Base-by-base conservation (phyloP, 2,113 vertebrate species). In the Poicephalus gulielmi region DNA sequence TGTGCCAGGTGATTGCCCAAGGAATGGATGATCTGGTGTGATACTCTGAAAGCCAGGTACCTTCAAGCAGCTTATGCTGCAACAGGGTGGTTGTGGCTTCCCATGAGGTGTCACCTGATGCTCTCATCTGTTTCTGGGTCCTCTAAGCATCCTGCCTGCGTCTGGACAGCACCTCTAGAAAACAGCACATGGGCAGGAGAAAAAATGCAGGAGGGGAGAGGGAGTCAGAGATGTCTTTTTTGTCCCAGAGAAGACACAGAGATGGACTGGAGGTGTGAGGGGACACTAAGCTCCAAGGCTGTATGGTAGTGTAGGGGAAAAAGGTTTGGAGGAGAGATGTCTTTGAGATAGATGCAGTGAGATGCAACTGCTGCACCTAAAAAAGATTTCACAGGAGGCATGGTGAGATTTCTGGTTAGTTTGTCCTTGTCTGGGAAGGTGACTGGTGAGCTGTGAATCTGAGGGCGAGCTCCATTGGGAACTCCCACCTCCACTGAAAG, bases 91-190 rank as follows among this genome's bases (percentile, higher is more conserved):
- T 13, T 25, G 30, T 73, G 50, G 41, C 50, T 90, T 81, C 35
- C 39, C 0, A 0, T 13, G 68, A 49, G 28, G 16, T 27, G 49
- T 73, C 25, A 16, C 10, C 31, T 44, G 60, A 22, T 25, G 33
- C 11, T 41, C 35, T 55, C 35, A 37, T 64, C 17, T 27, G 16
- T 14, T 73, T 27, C 31, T 73, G 63, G 4, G 4, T 68, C 31
- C 55, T 79, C 20, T 46, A 5, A 64, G 60, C 25, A 73, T 68
- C 27, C 60, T 71, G 47, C 22, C 28, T 82, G 35, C 22, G 23
- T 28, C 41, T 55, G 69, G 47, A 18, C 3, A 17, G 57, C 7
- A 13, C 46, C 4, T 35, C 18, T 35, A 53, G 75, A 25, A 80
- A 75, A 64, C 6, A 71, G 18, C 6, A 74, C 3, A 3, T 3